Conservation (phyloP, 2,113 vertebrate genomes). For the Syrrhaptes paradoxus region DNA sequence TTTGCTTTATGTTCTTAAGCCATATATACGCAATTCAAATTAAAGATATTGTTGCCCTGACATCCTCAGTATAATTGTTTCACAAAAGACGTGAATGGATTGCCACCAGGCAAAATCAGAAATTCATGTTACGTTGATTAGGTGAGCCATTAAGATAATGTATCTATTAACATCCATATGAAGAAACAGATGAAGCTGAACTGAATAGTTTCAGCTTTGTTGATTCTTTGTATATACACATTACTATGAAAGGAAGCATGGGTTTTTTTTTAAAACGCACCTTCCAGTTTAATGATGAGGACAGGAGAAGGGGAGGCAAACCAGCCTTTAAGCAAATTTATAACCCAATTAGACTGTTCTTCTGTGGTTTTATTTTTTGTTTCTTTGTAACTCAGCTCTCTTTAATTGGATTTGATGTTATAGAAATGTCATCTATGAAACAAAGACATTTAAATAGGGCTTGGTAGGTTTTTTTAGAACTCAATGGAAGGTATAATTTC, state of each 20-base stretch:
- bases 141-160: neutral
- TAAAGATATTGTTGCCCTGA: neutral
- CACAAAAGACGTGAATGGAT: neutral
- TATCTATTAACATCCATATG: neutral
- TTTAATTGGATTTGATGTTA: neutral
- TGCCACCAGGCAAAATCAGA: constrained; percentile 14
- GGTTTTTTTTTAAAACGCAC: neutral
- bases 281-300: neutral
- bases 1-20: constrained; percentile 4
- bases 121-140: neutral
- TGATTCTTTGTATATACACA: neutral
- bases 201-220: neutral
- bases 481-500: neutral
- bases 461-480: neutral
- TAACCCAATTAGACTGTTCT: neutral
- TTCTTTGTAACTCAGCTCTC: constrained; percentile 17
- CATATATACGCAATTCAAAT: neutral
- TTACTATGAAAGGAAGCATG: neutral
- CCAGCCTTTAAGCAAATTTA: constrained; percentile 2
- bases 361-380: neutral
- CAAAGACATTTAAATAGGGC: neutral
- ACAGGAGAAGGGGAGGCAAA: neutral
- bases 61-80: neutral
- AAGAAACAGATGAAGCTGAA: constrained; percentile 1
- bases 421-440: neutral